Evolutionary conservation across 2,888 invertebrate species (phyloP), one percentile per base, ranked within the genome.

Genomic region (Noctua fimbriata): DNA sequence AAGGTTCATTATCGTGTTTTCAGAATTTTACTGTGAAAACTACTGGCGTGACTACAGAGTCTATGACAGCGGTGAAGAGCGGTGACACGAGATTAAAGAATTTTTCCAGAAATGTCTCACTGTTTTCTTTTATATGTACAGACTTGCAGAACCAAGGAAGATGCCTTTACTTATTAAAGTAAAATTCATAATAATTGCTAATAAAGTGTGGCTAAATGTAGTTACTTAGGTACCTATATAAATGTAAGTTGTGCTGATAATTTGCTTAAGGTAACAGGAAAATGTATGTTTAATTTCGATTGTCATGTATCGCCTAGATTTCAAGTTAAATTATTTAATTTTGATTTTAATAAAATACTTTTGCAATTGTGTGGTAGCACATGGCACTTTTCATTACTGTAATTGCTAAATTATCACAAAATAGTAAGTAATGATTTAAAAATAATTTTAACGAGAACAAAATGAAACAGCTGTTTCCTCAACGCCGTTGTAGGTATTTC

Each of bases 391-490:
- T 70, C 7, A 41, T 28, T 28, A 14, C 7, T 66, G 65, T 12
- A 58, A 9, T 58, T 36, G 12, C 18, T 58, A 16, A 44, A 14
- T 44, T 16, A 16, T n/a, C 36, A 24, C 24, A 58, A 32, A 55
- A 24, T 18, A 24, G 12, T 69, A 58, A 24, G 18, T 12, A 58
- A n/a, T 21, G 3, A n/a, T 32, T 32, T 21, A 28, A 6, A 55
- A 44, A 47, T 5, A 21, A 16, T 41, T 69, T 47, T 41, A 36
- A 60, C 1, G 32, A 69, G 24, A 82, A 12, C 10, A 14, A 66
- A 32, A 71, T 24, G 14, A 69, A 79, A 75, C 78, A 81, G 81
- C 76, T 86, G 77, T 77, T 81, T 52, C 21, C 21, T 79, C 41
- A 41, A 69, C 10, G 49, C 65, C 47, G 7, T 16, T 67, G 24